Evolutionary conservation across 2,797 vertebrate species (phyloP).

Genomic region (Denticeps clupeoides): DNA sequence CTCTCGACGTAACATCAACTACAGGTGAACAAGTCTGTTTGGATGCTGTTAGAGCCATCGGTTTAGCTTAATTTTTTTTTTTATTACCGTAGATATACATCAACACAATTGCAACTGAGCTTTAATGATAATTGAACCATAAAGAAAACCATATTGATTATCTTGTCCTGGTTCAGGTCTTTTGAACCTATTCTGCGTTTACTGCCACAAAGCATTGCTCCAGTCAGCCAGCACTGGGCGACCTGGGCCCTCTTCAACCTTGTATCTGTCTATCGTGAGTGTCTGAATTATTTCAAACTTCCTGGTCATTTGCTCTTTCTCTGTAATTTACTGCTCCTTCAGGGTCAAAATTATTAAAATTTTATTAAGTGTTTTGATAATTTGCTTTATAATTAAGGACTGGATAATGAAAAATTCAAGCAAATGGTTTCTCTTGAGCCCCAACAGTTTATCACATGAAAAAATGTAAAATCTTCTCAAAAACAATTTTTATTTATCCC

Average conservation of each 20-base stretch:
- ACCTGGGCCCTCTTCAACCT: slow-evolving; percentile 97
- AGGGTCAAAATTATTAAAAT: no score
- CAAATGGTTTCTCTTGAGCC: no score
- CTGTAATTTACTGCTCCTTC: background rate
- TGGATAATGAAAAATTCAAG: no score
- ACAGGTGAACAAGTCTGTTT: slow-evolving; percentile 61
- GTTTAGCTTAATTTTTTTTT: background rate
- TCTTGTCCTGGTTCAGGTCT: slow-evolving; percentile 60
- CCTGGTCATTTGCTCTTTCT: background rate
- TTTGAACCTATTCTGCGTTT: slow-evolving; percentile 96
- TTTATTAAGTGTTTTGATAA: no score
- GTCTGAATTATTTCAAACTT: no score
- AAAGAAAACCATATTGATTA: no score
- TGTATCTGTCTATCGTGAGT: slow-evolving; percentile 96
- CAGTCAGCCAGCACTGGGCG: slow-evolving; percentile 97
- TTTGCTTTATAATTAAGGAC: no score
- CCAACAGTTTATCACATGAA: background rate
- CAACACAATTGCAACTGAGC: no score
- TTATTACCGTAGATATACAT: no score
- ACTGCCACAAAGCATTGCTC: slow-evolving; percentile 82
- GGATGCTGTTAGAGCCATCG: no score
- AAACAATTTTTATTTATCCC: background rate
- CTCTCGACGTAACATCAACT: slow-evolving; percentile 95
- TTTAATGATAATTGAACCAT: no score
- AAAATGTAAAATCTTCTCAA: background rate